Conservation (phyloP, 2,797 vertebrate species). For the Brachyalestes nurse region DNA sequence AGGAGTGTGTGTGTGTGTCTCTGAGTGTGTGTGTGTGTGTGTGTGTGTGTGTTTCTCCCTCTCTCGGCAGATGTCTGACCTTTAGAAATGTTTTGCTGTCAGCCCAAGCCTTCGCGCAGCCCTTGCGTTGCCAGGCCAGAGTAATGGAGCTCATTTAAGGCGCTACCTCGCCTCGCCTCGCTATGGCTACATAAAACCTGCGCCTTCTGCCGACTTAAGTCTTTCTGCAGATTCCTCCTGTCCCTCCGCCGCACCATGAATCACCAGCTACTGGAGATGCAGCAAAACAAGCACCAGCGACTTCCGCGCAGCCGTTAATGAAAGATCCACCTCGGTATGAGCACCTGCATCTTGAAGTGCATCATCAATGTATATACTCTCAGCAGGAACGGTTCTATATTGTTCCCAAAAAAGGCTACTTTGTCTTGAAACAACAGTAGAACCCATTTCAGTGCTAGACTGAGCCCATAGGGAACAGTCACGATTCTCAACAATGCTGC, state of each 20-base stretch:
- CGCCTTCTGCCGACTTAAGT: conserved; percentile 48
- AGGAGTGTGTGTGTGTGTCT: too few species aligned
- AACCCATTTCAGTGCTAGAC: too few species aligned
- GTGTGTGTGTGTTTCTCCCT: conserved; percentile 28
- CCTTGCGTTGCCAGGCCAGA: conserved; percentile 50
- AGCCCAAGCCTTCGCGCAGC: conserved; percentile 56
- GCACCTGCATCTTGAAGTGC: conserved; percentile 37
- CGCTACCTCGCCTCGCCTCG: conserved; percentile 52
- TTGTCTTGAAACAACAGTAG: too few species aligned
- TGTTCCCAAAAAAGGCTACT: too few species aligned
- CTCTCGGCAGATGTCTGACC: conserved; percentile 59
- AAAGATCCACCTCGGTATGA: conserved; percentile 22
- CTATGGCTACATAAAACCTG: conserved; percentile 56
- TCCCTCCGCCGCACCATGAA: conserved; percentile 46
- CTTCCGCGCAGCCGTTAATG: background rate
- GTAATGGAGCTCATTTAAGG: conserved; percentile 66
- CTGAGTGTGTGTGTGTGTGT: background rate
- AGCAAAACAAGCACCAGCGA: conserved; percentile 8
- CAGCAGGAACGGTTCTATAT: too few species aligned
- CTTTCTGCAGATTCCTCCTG: conserved; percentile 44
- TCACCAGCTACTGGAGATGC: conserved; percentile 45
- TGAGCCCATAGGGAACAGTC: too few species aligned
- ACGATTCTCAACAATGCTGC: too few species aligned
- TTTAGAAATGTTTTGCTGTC: conserved; percentile 72
- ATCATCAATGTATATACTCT: background rate